Conservation (phyloP, 2,797 vertebrate species). For the Otus scops region DNA sequence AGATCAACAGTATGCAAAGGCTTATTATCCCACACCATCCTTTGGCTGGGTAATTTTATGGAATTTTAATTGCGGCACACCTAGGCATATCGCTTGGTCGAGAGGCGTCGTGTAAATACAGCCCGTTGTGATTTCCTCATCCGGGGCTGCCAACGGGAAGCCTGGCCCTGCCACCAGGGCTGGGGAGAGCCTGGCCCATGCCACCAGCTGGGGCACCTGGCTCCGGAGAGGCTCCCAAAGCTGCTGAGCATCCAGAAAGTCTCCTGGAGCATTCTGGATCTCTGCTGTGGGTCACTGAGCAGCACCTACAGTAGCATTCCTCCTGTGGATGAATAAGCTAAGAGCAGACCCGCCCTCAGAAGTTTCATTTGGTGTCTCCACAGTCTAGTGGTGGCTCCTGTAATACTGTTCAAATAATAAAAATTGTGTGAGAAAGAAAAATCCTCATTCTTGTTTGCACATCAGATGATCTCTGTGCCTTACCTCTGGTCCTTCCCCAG, state of each 20-base stretch:
- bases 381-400: neutral
- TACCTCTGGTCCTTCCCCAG: neutral
- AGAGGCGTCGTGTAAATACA: neutral
- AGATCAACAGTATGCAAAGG: neutral
- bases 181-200: neutral
- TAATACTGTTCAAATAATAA: neutral
- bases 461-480: neutral
- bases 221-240: neutral
- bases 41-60: neutral
- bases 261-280: neutral
- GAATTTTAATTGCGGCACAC: neutral
- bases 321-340: fast-evolving
- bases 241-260: neutral
- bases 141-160: neutral
- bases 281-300: neutral
- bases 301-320: neutral
- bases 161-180: neutral
- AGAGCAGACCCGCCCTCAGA: neutral
- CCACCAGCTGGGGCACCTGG: neutral
- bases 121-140: neutral
- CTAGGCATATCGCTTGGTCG: neutral
- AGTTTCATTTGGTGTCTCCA: neutral
- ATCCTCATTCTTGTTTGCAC: neutral
- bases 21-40: neutral
- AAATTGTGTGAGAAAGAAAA: neutral